phyloP scores from a whole-genome alignment of 2,113 vertebrate genomes.

The Crocuta crocuta region DNA sequence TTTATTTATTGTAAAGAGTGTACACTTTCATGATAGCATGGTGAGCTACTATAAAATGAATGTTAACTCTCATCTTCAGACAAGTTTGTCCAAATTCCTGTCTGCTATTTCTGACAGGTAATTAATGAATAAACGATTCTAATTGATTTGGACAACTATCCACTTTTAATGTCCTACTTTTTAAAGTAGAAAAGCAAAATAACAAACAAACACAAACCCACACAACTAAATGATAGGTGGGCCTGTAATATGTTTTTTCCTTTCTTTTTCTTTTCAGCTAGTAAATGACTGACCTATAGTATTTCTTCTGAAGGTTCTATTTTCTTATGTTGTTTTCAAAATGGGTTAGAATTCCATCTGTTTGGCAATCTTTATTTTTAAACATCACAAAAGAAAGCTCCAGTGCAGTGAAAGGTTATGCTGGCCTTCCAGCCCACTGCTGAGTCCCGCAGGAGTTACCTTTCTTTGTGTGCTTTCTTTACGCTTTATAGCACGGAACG shows the following conservation, averaged over 20 bases:
- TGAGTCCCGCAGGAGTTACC: slow-evolving; percentile 17
- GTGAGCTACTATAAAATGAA: background rate
- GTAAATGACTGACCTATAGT: slow-evolving; percentile 55
- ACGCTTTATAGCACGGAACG: slow-evolving; percentile 73
- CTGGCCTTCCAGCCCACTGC: slow-evolving; percentile 69
- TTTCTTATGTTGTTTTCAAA: slow-evolving; percentile 68
- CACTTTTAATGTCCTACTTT: slow-evolving; percentile 20
- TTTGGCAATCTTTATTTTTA: slow-evolving; percentile 76
- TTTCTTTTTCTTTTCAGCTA: slow-evolving; percentile 36
- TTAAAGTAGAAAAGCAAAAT: slow-evolving; percentile 4
- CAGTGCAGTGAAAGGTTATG: slow-evolving; percentile 76
- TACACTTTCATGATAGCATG: background rate
- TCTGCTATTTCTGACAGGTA: background rate
- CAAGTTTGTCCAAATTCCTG: background rate
- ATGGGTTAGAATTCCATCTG: slow-evolving; percentile 72
- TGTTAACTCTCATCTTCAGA: slow-evolving; percentile 15
- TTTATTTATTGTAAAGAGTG: slow-evolving; percentile 55
- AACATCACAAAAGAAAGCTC: slow-evolving; percentile 62
- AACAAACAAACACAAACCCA: background rate
- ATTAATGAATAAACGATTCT: background rate
- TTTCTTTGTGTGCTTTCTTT: slow-evolving; percentile 61
- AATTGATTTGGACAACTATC: slow-evolving; percentile 28
- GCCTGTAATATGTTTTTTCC: background rate
- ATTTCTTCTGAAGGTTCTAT: background rate
- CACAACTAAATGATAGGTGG: background rate